A percentile compares a stretch with the other conserved stretches of the same genome.
These are phyloP conservation scores for Mustela lutreola DNA, from an alignment of 2,113 vertebrate genomes.

Conservation along the genomic window DNA sequence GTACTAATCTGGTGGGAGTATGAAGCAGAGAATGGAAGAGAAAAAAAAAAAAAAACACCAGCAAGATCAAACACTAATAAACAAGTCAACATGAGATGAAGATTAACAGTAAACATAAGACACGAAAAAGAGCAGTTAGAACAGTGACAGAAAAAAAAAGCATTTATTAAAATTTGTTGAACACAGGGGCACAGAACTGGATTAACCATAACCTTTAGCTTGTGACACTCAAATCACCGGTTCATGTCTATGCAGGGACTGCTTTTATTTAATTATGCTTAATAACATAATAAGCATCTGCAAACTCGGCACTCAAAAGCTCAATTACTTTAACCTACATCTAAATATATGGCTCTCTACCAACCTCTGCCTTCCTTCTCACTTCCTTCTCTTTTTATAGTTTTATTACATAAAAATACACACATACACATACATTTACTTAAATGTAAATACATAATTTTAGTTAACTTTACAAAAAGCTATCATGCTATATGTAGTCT, in stretches of 20 bases:
- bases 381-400: background rate
- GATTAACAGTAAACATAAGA: background rate
- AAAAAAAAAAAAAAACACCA: background rate
- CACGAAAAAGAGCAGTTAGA: background rate
- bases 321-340: background rate
- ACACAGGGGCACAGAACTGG: background rate
- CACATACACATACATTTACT: background rate
- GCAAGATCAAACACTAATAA: background rate
- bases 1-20: background rate
- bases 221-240: background rate
- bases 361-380: background rate
- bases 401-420: background rate
- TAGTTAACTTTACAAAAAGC: background rate
- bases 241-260: background rate
- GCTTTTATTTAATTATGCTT: slow-evolving; percentile 23
- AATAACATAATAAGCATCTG: background rate
- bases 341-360: background rate
- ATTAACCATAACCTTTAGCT: background rate
- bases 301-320: background rate
- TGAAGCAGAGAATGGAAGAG: background rate
- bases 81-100: background rate
- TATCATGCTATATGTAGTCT: background rate
- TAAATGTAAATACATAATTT: background rate
- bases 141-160: background rate
- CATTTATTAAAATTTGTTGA: background rate